Conservation (phyloP, 2,888 invertebrate species). For the Serrognathus titanus region DNA sequence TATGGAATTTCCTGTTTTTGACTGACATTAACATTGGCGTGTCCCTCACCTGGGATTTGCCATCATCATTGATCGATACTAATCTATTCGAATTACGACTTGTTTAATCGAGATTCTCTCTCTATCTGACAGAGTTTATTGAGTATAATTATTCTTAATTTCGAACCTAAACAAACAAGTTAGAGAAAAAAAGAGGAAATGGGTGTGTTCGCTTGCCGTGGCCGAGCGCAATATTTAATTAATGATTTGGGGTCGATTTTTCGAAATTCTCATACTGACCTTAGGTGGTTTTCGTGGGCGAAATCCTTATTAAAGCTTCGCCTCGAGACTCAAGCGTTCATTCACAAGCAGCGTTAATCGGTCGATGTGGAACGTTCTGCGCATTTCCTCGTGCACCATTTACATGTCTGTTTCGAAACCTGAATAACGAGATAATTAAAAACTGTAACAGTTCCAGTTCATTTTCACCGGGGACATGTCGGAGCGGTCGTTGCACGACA, state of each 20-base stretch:
- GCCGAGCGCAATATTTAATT: too few relatives aligned
- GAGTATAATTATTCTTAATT: too few relatives aligned
- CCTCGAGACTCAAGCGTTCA: background rate
- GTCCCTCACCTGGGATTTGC: too few relatives aligned
- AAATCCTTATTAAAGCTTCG: slow-evolving; percentile 12
- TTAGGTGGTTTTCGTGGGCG: slow-evolving; percentile 11
- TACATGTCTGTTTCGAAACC: background rate
- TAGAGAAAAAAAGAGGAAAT: too few relatives aligned
- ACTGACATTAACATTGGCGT: too few relatives aligned
- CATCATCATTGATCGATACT: too few relatives aligned
- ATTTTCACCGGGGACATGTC: background rate
- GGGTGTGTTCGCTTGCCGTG: too few relatives aligned
- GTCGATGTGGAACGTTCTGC: background rate
- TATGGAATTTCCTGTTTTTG: too few relatives aligned
- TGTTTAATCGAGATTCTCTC: too few relatives aligned
- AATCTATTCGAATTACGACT: too few relatives aligned
- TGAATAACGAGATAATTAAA: background rate
- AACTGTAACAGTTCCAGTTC: background rate
- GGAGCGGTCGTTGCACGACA: background rate
- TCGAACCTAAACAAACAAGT: too few relatives aligned
- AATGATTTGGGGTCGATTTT: background rate
- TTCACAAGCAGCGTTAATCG: background rate
- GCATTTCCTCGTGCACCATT: background rate
- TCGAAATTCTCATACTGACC: slow-evolving; percentile 4
- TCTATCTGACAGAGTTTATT: too few relatives aligned